These are phyloP conservation scores for Alectoris magna DNA, from an alignment of 2,797 vertebrate species.

Conservation along the genomic window DNA sequence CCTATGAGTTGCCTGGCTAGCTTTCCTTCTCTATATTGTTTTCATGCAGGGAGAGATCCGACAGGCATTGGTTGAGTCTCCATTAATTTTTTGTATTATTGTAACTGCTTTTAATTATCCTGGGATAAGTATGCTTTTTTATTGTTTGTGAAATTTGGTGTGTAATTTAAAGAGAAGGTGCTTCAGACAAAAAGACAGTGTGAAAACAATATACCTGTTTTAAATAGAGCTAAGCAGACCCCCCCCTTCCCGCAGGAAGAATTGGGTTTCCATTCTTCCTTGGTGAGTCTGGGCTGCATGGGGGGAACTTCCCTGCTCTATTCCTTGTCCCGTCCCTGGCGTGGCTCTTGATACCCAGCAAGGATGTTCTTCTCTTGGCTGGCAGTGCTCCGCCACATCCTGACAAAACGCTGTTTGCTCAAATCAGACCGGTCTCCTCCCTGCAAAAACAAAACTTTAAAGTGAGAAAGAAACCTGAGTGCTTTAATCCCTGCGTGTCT, in stretches of 20 bases:
- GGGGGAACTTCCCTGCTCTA: not conserved
- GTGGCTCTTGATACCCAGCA: not conserved
- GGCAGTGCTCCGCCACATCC: not conserved
- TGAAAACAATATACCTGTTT: not conserved
- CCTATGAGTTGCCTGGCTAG: not conserved
- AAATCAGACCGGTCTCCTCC: not conserved
- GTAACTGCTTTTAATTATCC: constrained; percentile 45
- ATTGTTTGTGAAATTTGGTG: constrained; percentile 15
- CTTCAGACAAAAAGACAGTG: not conserved
- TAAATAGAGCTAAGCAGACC: not conserved
- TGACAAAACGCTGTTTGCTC: constrained; percentile 8
- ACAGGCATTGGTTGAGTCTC: not conserved
- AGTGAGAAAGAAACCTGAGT: constrained; percentile 4
- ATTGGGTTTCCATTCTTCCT: not conserved
- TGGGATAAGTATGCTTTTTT: not conserved
- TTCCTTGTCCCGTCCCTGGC: not conserved
- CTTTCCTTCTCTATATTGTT: constrained; percentile 40
- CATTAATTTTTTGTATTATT: constrained; percentile 17
- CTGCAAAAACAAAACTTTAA: constrained; percentile 21
- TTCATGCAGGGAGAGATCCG: not conserved
- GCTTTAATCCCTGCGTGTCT: constrained; percentile 34
- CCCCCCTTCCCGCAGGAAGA: not conserved
- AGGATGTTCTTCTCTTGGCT: constrained; percentile 32
- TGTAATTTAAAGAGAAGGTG: not conserved
- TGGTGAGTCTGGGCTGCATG: not conserved